Base-by-base conservation (phyloP, 2,113 vertebrate species). In the Empidonax alnorum region DNA sequence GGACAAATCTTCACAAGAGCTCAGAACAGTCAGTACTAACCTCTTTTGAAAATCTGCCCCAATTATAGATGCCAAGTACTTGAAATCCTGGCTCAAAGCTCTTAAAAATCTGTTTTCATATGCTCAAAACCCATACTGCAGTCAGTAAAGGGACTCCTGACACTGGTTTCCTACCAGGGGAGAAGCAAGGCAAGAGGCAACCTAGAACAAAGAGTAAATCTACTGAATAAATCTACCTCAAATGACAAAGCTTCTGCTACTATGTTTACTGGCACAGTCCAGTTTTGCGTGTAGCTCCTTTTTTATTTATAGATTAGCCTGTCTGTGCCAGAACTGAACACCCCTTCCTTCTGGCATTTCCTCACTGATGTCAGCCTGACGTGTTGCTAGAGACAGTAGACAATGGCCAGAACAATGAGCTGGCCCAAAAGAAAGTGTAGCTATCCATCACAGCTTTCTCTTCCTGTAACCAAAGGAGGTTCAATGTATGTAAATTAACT, bases 1-100 rank as follows among this genome's bases (percentile, higher is more conserved):
- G 94, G 90, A 83, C 84, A 67, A 62, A 77, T 91, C 78, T 94
- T 93, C 81, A 55, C 52, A 76, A 85, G 37, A 62, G 72, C 82
- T 90, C 74, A 79, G 89, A 91, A 96, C 75, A 95, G 68, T 41
- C 71, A 79, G 82, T 88, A 61, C 84, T 89, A 91, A 89, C 49
- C 63, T 90, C 55, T 72, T 90, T 56, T 52, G 78, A 95, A 95
- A 96, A 92, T 66, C 75, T 95, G 93, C 71, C 55, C 72, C 39
- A 80, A 2, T 73, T 95, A 77, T 7, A 81, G 87, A 83, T 77
- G 90, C 84, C 89, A 95, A 96, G 82, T 83, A 71, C 75, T 88
- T 50, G 44, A 88, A 90, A 96, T 91, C 66, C 55, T 90, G 63
- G 55, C 71, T 85, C 46, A 4, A 4, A 87, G 78, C 37, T 83